Percentiles rank a stretch among this genome's conserved stretches.
These are phyloP conservation scores for Marmota monax DNA, from an alignment of 2,113 vertebrate genomes.

Conservation along the genomic window DNA sequence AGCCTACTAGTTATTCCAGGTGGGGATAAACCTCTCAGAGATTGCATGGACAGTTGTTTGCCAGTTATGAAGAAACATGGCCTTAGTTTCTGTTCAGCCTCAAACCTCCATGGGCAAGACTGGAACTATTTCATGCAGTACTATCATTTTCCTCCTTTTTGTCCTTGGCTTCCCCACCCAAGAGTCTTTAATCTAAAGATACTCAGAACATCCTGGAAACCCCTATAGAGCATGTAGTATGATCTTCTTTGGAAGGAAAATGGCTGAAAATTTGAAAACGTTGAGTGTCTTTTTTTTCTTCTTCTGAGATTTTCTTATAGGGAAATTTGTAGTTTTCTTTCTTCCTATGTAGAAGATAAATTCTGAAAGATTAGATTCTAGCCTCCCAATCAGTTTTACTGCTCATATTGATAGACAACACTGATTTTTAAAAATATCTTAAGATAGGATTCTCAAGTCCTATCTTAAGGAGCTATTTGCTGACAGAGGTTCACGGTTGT, in stretches of 20 bases:
- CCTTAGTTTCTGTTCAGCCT: background rate
- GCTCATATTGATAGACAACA: background rate
- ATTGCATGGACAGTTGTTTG: background rate
- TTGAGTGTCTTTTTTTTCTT: background rate
- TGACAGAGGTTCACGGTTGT: background rate
- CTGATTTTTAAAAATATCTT: background rate
- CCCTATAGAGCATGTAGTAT: background rate
- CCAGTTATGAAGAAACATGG: background rate
- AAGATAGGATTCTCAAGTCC: background rate
- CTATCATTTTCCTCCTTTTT: background rate
- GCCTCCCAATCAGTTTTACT: background rate
- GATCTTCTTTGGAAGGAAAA: background rate
- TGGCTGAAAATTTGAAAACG: background rate
- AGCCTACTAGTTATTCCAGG: background rate
- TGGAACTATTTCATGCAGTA: background rate
- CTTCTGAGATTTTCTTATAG: slow-evolving; percentile 16
- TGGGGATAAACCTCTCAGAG: background rate
- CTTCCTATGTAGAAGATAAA: background rate
- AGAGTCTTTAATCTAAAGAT: background rate
- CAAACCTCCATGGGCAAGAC: background rate
- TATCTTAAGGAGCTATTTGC: background rate
- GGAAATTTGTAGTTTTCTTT: background rate
- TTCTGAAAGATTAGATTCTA: slow-evolving; percentile 36
- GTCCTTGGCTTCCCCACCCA: background rate
- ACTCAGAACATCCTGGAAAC: background rate